Evolutionary conservation across 2,113 vertebrate species (phyloP).

Genomic region (Mystacornis crossleyi): DNA sequence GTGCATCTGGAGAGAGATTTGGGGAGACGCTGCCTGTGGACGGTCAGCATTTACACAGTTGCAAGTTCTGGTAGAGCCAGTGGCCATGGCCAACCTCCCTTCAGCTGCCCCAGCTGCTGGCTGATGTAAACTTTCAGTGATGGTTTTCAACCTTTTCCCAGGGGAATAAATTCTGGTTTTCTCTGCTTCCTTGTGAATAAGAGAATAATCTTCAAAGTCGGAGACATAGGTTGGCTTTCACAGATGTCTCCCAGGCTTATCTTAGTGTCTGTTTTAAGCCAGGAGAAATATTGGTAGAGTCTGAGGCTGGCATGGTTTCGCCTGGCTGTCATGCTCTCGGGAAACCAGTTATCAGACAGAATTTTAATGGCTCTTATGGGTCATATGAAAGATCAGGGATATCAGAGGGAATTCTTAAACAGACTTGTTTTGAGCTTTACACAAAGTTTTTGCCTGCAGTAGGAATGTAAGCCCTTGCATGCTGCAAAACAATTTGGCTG

Average conservation of each 20-base stretch:
- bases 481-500: background rate
- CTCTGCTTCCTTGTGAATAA: background rate
- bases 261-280: background rate
- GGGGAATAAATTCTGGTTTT: background rate
- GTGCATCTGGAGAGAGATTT: background rate
- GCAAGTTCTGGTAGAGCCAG: background rate
- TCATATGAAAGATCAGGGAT: background rate
- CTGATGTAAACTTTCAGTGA: background rate
- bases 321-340: background rate
- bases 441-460: background rate
- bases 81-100: background rate
- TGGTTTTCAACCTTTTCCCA: background rate
- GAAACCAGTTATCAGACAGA: constrained; percentile 42
- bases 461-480: background rate
- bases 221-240: background rate
- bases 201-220: background rate
- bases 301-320: background rate
- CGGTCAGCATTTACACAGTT: background rate
- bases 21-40: background rate
- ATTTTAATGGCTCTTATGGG: constrained; percentile 27
- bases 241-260: background rate
- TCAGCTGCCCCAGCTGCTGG: background rate
- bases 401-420: constrained; percentile 61
- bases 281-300: background rate
- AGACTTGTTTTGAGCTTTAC: background rate